Evolutionary conservation across 2,113 vertebrate species (phyloP).

Genomic region (Tragelaphus buxtoni): DNA sequence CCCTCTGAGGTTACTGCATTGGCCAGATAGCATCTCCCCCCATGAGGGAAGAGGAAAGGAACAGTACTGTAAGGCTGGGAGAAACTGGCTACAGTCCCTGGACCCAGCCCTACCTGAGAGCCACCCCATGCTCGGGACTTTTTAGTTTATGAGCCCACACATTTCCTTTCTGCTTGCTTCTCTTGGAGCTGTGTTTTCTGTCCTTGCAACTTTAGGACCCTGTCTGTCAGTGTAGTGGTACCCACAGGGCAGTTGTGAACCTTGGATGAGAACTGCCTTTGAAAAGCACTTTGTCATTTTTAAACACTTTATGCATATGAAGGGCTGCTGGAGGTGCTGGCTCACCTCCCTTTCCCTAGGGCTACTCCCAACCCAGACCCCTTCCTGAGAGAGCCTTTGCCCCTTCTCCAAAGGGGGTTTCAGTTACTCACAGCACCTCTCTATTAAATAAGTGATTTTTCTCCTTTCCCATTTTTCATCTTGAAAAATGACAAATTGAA

Average conservation of each 20-base stretch:
- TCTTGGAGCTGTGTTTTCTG: background rate
- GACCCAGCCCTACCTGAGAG: background rate
- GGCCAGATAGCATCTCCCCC: background rate
- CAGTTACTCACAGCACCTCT: background rate
- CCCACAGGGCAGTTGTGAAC: background rate
- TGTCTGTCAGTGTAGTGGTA: background rate
- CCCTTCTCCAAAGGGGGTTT: background rate
- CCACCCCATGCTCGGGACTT: fast-evolving
- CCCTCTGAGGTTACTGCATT: background rate
- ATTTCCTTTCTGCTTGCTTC: background rate
- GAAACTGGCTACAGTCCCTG: background rate
- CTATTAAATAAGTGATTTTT: background rate
- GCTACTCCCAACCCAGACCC: background rate
- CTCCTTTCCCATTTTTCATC: constrained; percentile 58
- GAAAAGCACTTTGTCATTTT: background rate
- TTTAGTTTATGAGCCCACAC: background rate
- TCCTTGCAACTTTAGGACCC: background rate
- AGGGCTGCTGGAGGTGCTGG: background rate
- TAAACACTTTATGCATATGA: background rate
- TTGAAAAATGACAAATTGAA: constrained; percentile 65
- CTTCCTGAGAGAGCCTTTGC: background rate
- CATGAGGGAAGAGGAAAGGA: fast-evolving
- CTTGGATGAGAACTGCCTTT: background rate
- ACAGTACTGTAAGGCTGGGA: background rate
- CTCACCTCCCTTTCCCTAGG: background rate